Evolutionary conservation across 2,888 invertebrate species (phyloP).

Genomic region (Agrilus biguttatus): DNA sequence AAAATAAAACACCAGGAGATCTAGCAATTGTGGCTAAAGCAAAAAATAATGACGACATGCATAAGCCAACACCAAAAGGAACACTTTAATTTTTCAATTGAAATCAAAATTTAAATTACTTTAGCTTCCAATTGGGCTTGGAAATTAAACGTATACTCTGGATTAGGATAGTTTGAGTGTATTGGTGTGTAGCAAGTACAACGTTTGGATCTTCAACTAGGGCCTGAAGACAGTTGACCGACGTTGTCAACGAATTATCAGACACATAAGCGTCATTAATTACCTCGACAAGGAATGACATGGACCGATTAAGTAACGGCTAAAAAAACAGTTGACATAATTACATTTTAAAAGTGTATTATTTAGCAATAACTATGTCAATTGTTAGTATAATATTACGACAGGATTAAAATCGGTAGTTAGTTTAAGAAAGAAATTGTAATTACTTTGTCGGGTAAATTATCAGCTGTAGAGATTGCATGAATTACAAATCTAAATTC

Average conservation of each 20-base stretch:
- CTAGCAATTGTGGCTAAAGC: too few species aligned
- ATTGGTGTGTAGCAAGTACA: conserved; percentile 1
- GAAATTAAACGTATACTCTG: conserved; percentile 4
- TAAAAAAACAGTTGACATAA: conserved; percentile 1
- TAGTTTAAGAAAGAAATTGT: neutral
- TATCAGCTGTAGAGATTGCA: conserved; percentile 4
- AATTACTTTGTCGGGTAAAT: conserved; percentile 2
- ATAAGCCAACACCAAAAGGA: too few species aligned
- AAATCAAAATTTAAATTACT: conserved; percentile 1
- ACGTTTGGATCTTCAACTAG: conserved; percentile 3
- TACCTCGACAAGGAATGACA: conserved; percentile 4
- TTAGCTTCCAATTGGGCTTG: conserved; percentile 5
- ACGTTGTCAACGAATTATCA: conserved; percentile 1
- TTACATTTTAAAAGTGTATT: neutral
- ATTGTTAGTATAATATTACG: too few species aligned
- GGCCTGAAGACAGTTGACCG: conserved; percentile 4
- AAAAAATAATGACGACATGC: too few species aligned
- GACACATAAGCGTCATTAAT: neutral
- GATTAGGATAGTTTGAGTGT: neutral
- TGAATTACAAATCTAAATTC: conserved; percentile 6
- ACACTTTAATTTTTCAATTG: too few species aligned
- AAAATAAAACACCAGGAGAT: too few species aligned
- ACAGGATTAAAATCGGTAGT: too few species aligned
- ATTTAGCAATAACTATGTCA: too few species aligned
- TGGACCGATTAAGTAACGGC: conserved; percentile 3